These are phyloP conservation scores for Apis dorsata DNA, from an alignment of 1,140 invertebrate species.

Conservation along the genomic window DNA sequence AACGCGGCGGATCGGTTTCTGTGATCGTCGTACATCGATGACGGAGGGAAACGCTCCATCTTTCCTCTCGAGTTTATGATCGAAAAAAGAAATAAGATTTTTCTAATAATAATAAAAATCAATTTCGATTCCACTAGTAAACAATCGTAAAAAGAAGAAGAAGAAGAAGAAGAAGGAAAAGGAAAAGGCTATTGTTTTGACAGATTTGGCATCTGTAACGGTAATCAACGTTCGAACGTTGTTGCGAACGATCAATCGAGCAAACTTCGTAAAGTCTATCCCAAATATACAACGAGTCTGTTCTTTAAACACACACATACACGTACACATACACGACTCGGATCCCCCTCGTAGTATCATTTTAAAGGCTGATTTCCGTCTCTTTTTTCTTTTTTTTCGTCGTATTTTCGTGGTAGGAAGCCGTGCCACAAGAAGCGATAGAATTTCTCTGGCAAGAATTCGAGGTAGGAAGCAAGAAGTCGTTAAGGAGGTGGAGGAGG, in stretches of 20 bases:
- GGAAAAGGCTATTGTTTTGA: too few species aligned
- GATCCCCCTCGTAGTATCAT: background rate
- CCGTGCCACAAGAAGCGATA: background rate
- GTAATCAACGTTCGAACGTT: too few species aligned
- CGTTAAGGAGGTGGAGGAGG: background rate
- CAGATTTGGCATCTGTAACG: too few species aligned
- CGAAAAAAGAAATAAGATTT: too few species aligned
- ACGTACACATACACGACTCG: too few species aligned
- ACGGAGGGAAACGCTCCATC: background rate
- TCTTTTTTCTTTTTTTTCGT: background rate
- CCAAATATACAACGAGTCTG: background rate
- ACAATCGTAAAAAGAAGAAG: too few species aligned
- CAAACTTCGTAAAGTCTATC: background rate
- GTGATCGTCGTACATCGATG: slow-evolving; percentile 4
- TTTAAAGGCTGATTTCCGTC: background rate
- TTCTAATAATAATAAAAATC: too few species aligned
- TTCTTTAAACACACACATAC: background rate
- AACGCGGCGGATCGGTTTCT: slow-evolving; percentile 28
- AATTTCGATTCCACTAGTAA: too few species aligned
- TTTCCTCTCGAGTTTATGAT: background rate
- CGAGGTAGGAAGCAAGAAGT: slow-evolving; percentile 4
- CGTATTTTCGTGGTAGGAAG: background rate
- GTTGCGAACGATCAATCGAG: too few species aligned
- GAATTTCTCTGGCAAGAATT: background rate
- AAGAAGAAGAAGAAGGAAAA: too few species aligned